phyloP scores from a whole-genome alignment of 2,113 vertebrate genomes.

The Theristicus caerulescens region DNA sequence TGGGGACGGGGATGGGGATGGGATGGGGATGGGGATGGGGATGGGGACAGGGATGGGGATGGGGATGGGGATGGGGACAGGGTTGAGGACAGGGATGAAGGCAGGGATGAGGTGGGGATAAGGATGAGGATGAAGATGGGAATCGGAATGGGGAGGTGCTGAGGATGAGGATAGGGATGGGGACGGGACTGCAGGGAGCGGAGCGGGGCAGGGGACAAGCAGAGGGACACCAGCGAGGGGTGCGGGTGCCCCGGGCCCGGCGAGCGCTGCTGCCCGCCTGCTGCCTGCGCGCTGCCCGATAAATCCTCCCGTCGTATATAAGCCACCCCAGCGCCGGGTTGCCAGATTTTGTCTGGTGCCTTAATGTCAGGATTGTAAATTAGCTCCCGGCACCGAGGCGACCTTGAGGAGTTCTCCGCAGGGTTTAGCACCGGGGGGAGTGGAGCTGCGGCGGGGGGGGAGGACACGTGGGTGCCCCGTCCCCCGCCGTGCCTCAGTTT shows the following conservation, averaged over 20 bases:
- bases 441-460: too few relatives aligned
- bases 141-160: too few relatives aligned
- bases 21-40: too few relatives aligned
- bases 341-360: neutral
- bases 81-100: too few relatives aligned
- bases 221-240: neutral
- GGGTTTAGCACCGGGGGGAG: neutral
- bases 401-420: neutral
- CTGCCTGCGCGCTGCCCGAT: neutral
- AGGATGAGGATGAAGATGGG: too few relatives aligned
- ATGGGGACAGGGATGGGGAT: too few relatives aligned
- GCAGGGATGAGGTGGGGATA: too few relatives aligned
- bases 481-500: neutral
- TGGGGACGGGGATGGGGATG: too few relatives aligned
- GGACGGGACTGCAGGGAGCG: too few relatives aligned
- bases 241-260: neutral
- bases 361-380: conserved; percentile 28
- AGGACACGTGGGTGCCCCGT: neutral
- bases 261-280: too few relatives aligned
- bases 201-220: neutral
- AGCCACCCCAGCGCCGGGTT: neutral
- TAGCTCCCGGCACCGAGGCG: neutral
- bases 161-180: neutral
- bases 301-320: neutral
- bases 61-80: too few relatives aligned